Base-by-base conservation (phyloP, 2,888 invertebrate species). In the Drosophila anomelani region DNA sequence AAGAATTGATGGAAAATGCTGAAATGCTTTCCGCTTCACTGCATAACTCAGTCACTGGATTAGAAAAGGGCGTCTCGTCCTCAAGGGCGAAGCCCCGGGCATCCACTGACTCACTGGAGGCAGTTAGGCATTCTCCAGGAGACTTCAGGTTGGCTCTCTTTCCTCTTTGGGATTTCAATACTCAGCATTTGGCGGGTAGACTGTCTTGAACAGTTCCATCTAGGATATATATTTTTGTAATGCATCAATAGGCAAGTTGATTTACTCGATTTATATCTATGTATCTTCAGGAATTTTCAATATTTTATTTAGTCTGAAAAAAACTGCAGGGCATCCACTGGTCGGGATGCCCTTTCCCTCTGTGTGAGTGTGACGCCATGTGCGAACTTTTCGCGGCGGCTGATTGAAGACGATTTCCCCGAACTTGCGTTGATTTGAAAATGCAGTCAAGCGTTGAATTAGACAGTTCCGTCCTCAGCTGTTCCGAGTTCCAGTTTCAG, bases 21-120 rank as follows among this genome's bases (percentile, higher is more conserved):
- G 83, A 87, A 86, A 85, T 86, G 85, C 88, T 87, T 87, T 87
- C 87, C 88, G 88, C 87, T 81, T 83, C 87, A 88, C 83, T 81
- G 87, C 81, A 83, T 88, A 86, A 83, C 81, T 87, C 82, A 86
- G 85, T 81, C 88, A 87, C 75, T 87, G 87, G 88, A 88, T 87
- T 87, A 87, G 87, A 87, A 88, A 88, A 85, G 85, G 88, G 88
- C 85, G 88, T 75, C 47, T 41, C 36, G 55, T 54, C 76, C 55
- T 62, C 58, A 62, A 55, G 43, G 55, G 74, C 58, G 34, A 44
- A 29, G 47, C 60, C 29, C 49, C 49, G 61, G 47, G 46, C 54
- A 58, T 41, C 23, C 57, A 56, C 62, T 39, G 43, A 8, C 41
- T 38, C 32, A 44, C 49, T 53, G 26, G 23, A 38, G 39, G 70